Evolutionary conservation across 53 echinoderm and acorn worm genomes (phyloP), one percentile per base, ranked within the genome.

Genomic region (Mesocentrotus franciscanus): DNA sequence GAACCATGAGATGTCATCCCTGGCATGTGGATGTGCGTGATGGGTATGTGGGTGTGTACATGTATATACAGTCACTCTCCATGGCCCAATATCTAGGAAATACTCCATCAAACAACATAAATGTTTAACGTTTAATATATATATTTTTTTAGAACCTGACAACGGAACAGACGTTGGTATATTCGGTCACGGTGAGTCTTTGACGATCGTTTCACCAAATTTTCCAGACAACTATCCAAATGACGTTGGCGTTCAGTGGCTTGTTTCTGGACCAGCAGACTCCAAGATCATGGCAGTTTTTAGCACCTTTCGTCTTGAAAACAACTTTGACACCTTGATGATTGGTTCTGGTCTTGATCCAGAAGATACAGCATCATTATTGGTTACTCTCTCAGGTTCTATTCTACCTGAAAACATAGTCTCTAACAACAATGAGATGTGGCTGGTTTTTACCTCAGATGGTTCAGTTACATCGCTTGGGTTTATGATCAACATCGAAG

Each of bases 291-390:
- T 85, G 49, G 85, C 85, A 49, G 56, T 85, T 9, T 85, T 85
- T 33, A 85, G 30, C 20, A 55, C 49, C 85, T 55, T 93, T 85
- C 7, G 56, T 22, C 55, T 55, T 3, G 85, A 56, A 74, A 14
- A 55, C 56, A 22, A 15, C 22, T 85, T 20, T 85, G 85, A 85
- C 24, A 0, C 12, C 85, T 56, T 85, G 17, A 55, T 22, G 10
- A 24, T 93, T 56, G 85, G 85, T 55, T 85, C 55, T 55, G 85
- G 85, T 85, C 85, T 85, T 55, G 85, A 85, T 85, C 9, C 55
- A 24, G 22, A 7, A 1, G 56, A 85, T 56, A 9, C 7, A 56
- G 6, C 56, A 10, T 55, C 85, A 20, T 22, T 49, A 11, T 17
- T 85, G 22, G 56, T 56, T 49, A 26, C 9, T 29, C 85, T 85